phyloP scores from a whole-genome alignment of 2,113 vertebrate genomes.

The Pelecanoides urinatrix region DNA sequence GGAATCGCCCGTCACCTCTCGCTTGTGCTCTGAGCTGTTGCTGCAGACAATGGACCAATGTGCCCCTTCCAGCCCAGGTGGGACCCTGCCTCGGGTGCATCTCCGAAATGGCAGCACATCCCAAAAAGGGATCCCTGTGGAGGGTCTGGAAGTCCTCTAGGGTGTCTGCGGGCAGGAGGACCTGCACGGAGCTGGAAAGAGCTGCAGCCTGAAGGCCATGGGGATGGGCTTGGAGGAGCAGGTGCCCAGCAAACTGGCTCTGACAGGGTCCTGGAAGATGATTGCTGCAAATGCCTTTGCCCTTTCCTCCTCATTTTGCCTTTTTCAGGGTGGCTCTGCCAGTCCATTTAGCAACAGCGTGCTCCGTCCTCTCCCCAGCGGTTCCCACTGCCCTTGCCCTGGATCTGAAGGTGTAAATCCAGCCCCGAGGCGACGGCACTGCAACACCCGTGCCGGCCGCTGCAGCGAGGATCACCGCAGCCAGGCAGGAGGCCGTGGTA shows the following conservation, averaged over 20 bases:
- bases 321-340: not conserved
- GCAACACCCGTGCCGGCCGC: not conserved
- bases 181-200: not conserved
- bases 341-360: not conserved
- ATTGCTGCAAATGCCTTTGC: not conserved
- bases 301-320: not conserved
- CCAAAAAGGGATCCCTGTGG: not conserved
- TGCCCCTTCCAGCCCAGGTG: not conserved
- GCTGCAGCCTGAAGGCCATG: not conserved
- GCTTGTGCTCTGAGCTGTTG: not conserved
- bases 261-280: not conserved
- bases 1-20: not conserved
- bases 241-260: not conserved
- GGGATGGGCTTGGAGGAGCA: not conserved
- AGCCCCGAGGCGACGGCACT: not conserved
- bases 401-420: not conserved
- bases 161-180: not conserved
- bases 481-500: not conserved
- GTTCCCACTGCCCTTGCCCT: not conserved
- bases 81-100: not conserved
- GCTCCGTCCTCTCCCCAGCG: not conserved
- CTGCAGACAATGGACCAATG: fast-evolving
- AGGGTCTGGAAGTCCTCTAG: not conserved
- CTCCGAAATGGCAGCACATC: not conserved
- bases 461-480: fast-evolving